Percentiles rank a stretch among this genome's conserved stretches.
Evolutionary conservation across 2,797 vertebrate genomes (phyloP).

Genomic region (Sebastes minor): DNA sequence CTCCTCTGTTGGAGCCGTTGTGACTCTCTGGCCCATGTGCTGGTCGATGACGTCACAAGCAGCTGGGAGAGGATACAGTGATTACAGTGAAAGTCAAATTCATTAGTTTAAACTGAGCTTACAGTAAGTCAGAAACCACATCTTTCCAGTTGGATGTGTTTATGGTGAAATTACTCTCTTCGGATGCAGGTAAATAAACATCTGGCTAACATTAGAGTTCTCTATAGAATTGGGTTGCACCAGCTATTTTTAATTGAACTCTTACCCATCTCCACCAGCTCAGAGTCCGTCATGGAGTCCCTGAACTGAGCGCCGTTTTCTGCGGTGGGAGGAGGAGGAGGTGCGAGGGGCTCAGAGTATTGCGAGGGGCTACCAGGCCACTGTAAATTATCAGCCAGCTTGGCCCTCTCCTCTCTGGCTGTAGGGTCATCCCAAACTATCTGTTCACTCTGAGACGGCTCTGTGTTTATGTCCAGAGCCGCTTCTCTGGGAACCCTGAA

Average conservation of each 20-base stretch:
- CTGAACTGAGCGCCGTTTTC: conserved; percentile 55
- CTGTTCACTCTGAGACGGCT: conserved; percentile 97
- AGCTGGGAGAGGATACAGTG: conserved; percentile 70
- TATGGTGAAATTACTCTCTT: not conserved
- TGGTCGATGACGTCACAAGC: conserved; percentile 81
- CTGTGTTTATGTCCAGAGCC: conserved; percentile 88
- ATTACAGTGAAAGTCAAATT: not conserved
- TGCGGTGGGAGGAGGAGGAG: conserved; percentile 26
- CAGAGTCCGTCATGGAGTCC: conserved; percentile 85
- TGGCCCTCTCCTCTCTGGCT: conserved; percentile 95
- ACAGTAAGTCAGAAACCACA: not conserved
- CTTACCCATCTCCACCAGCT: conserved; percentile 89
- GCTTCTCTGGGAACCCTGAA: conserved; percentile 88
- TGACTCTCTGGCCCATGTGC: conserved; percentile 61
- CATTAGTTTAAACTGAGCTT: not conserved
- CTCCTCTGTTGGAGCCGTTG: conserved; percentile 59
- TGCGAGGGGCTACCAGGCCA: conserved; percentile 95
- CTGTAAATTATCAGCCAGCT: conserved; percentile 93
- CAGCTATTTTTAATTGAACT: not conserved
- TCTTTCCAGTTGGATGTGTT: not conserved
- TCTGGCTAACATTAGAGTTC: not conserved
- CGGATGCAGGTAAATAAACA: not conserved
- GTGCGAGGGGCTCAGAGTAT: conserved; percentile 80
- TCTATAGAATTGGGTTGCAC: not conserved
- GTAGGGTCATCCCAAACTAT: conserved; percentile 99